Conservation (phyloP, 2,888 invertebrate species). For the Chorisops tibialis region DNA sequence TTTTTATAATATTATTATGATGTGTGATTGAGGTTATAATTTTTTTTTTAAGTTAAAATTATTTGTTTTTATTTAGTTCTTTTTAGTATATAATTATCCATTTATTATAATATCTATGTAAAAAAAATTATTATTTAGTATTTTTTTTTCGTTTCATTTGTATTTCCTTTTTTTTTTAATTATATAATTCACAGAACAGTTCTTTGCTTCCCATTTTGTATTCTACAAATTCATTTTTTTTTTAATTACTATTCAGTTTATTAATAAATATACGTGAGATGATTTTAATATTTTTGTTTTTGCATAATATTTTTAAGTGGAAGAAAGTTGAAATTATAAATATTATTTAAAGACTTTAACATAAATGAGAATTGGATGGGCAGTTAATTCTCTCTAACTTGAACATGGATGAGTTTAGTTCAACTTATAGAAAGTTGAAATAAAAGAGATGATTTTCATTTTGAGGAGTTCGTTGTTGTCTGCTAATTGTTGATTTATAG, state of each 20-base stretch:
- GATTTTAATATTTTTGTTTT: background rate
- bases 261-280: background rate
- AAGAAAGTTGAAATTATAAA: no score
- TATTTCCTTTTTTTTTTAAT: conserved; percentile 7
- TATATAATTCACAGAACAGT: conserved; percentile 26
- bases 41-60: background rate
- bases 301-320: no score
- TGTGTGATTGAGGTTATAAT: background rate
- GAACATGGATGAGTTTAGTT: no score
- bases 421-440: no score
- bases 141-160: conserved; percentile 9
- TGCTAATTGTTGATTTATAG: no score
- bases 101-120: background rate
- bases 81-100: background rate
- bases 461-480: no score
- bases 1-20: background rate
- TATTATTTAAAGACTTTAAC: no score
- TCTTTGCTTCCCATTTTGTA: conserved; percentile 28
- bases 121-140: background rate
- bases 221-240: conserved; percentile 11
- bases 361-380: no score
- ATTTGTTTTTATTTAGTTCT: background rate
- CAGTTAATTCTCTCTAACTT: no score
- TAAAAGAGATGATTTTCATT: no score
- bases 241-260: background rate